Base-by-base conservation (phyloP, 2,888 invertebrate species). In the Helicoverpa assulta region DNA sequence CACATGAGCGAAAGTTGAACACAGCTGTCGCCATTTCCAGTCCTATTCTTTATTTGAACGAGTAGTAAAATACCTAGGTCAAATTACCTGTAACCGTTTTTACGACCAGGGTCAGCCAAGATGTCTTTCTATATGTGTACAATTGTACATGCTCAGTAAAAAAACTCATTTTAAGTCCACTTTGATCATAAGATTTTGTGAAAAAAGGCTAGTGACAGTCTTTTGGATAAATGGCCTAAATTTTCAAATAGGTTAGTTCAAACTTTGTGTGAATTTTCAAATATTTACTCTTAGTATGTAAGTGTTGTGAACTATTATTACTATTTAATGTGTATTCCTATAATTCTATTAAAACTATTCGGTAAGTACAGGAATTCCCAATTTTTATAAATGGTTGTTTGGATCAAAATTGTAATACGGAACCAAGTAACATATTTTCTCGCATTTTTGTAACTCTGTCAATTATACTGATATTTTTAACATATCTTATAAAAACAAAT, bases 201-300 rank as follows among this genome's bases (percentile, higher is more conserved):
- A 16, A 0, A n/a, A n/a, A n/a, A 47, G 47, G 47, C 16, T 47
- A 47, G 47, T 47, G 47, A 47, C 47, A 47, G 47, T 6, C 47
- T 47, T 47, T 47, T 47, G 47, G 47, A 0, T 47, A 47, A 47
- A 47, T 47, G 47, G 47, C n/a, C 47, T 47, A 47, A 47, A 47
- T n/a, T 16, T 5, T 47, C 1, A 47, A n/a, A 16, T 26, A 37
- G 18, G 21, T 54, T 19, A 33, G 0, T 64, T 54, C 14, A 21
- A 0, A 51, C 0, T n/a, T 19, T 51, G 0, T 40, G 10, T 51
- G 5, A 7, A 14, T 37, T 21, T 37, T 43, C n/a, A 10, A 3
- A 0, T 59, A 54, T 40, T 12, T 58, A 53, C 10, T 12, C 1
- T 40, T 37, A 69, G 47, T 10, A 52, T 66, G 26, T 59, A 69